These are phyloP conservation scores for Clarias batrachus DNA, from an alignment of 2,113 vertebrate species.

Conservation along the genomic window DNA sequence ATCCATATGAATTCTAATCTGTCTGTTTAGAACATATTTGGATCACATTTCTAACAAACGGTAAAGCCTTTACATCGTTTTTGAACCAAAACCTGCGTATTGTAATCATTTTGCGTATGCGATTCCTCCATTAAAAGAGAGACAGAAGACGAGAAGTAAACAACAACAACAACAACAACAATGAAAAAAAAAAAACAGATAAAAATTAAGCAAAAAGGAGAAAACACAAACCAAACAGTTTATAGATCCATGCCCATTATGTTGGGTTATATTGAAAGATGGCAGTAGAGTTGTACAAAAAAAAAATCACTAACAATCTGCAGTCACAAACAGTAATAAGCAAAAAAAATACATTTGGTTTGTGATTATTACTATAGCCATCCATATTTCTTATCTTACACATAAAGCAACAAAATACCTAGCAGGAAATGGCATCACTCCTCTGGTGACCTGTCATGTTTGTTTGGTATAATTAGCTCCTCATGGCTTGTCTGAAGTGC, in stretches of 20 bases:
- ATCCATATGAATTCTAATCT: slow-evolving; percentile 27
- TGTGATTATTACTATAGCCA: slow-evolving; percentile 71
- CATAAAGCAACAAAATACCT: slow-evolving; percentile 53
- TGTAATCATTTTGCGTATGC: slow-evolving; percentile 53
- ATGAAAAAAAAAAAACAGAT: slow-evolving; percentile 33
- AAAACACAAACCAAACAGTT: slow-evolving; percentile 60
- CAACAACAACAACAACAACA: not conserved
- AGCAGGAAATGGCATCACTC: slow-evolving; percentile 62
- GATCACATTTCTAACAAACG: slow-evolving; percentile 54
- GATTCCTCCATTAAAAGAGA: slow-evolving; percentile 65
- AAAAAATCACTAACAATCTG: slow-evolving; percentile 59
- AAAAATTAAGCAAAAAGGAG: slow-evolving; percentile 51
- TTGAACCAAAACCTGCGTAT: slow-evolving; percentile 23
- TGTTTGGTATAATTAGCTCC: slow-evolving; percentile 14
- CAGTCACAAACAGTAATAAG: slow-evolving; percentile 65
- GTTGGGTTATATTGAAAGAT: slow-evolving; percentile 64
- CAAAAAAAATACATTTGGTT: slow-evolving; percentile 75
- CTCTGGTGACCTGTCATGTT: slow-evolving; percentile 23
- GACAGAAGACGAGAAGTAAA: slow-evolving; percentile 44
- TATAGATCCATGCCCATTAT: slow-evolving; percentile 64
- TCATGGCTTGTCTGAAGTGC: not conserved
- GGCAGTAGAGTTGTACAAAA: slow-evolving; percentile 73
- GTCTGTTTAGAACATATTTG: slow-evolving; percentile 58
- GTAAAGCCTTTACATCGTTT: slow-evolving; percentile 57
- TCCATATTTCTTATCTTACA: slow-evolving; percentile 63